Base-by-base conservation (phyloP, 2,113 vertebrate genomes). In the Hyaena hyaena region DNA sequence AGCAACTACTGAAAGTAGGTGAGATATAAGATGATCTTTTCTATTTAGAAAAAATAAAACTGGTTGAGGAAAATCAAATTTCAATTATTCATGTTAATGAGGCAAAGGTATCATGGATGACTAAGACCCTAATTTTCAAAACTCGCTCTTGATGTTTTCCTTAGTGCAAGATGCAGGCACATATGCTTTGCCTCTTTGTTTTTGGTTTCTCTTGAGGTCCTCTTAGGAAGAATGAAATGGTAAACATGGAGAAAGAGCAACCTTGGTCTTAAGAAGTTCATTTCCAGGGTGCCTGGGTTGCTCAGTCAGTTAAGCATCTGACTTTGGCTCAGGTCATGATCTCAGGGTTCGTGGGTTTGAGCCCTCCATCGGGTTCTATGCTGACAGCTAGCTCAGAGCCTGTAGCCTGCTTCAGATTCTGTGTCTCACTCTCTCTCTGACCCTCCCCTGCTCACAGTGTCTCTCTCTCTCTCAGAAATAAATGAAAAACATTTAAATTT, bases 21-120 rank as follows among this genome's bases (percentile, higher is more conserved):
- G 45, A 92, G 43, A 28, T 81, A 23, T 63, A 93, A 90, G 33
- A 88, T 83, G 23, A 74, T 69, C 5, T 65, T 97, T 58, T 55
- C 26, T n/a, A 92, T 35, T 86, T 79, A n/a, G 4, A n/a, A 17
- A 28, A 69, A 58, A 39, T 19, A 43, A 58, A 90, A 48, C 26
- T 39, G 53, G 31, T 45, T 79, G 15, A 94, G 31, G 50, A 82
- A 95, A 90, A 97, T 93, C 93, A 93, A 31, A 39, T 73, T 95
- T 82, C 63, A 92, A 80, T 86, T 92, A 82, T 95, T 66, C 26
- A 65, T 33, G 11, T 55, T 88, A 95, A 77, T 53, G 73, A 97
- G n/a, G 53, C 31, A 76, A 93, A 84, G 10, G 19, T 69, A 55
- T 28, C 14, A 77, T 4, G 50, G 23, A 86, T 79, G 15, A 84